phyloP scores from a whole-genome alignment of 2,888 invertebrate species.

The Halocaridina rubra region DNA sequence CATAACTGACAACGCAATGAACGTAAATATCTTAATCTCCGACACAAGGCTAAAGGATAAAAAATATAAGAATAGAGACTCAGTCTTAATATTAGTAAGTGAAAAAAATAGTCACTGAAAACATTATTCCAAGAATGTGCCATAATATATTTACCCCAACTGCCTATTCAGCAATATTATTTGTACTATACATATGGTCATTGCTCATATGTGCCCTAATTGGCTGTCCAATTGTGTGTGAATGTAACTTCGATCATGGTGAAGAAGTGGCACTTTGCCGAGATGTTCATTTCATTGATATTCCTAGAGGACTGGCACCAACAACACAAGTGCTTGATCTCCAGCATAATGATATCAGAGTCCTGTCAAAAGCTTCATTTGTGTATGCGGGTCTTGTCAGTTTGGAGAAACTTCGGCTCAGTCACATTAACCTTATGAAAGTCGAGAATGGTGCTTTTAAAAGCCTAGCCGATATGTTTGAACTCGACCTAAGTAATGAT shows the following conservation, averaged over 20 bases:
- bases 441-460: constrained; percentile 87
- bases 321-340: constrained; percentile 92
- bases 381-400: constrained; percentile 84
- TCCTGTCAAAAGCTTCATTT: constrained; percentile 85
- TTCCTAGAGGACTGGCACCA: constrained; percentile 87
- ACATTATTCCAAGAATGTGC: too few species aligned
- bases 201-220: too few species aligned
- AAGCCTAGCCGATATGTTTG: constrained; percentile 88
- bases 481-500: constrained; percentile 88
- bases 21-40: too few species aligned
- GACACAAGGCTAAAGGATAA: too few species aligned
- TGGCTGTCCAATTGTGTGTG: constrained; percentile 74
- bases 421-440: constrained; percentile 85
- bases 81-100: too few species aligned
- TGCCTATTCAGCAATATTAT: too few species aligned
- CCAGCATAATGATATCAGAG: constrained; percentile 87
- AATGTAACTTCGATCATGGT: constrained; percentile 90
- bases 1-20: too few species aligned
- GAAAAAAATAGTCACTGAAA: too few species aligned
- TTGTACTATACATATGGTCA: too few species aligned
- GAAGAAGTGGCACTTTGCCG: constrained; percentile 91
- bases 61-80: too few species aligned
- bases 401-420: constrained; percentile 86
- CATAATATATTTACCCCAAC: too few species aligned
- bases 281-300: constrained; percentile 83